Base-by-base conservation (phyloP, 92 coral and sea anemone genomes). In the Phenganax marumi region DNA sequence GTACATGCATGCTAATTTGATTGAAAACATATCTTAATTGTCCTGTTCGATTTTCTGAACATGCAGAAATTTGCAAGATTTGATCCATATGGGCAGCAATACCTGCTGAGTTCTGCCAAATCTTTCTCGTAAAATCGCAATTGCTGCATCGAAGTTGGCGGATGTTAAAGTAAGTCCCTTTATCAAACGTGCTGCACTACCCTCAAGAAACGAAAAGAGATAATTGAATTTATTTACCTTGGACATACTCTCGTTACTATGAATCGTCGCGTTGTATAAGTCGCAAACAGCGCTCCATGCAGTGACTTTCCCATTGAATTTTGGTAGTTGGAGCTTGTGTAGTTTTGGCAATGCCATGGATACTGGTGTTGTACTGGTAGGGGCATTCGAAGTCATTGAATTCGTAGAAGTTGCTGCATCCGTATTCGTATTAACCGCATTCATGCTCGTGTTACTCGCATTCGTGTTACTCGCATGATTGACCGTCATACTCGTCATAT, bases 51-150 rank as follows among this genome's bases (percentile, higher is more conserved):
- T n/a, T 26, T 46, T 72, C 58, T 12, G 54, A 14, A 50, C 57
- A 50, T 47, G 86, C 55, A 6, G 14, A 24, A 70, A 82, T 82
- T 72, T 82, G 25, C 43, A 76, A 50, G 80, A 82, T 60, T 80
- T 24, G 60, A 66, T 80, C 84, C 84, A 80, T 80, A 50, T 80
- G 84, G 10, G 84, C 84, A 24, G 70, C 73, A 17, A 80, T 80
- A 48, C 0, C 8, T 22, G 70, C 46, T 80, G 84, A 47, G 78
- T 33, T 46, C 62, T 80, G 0, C 84, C 78, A 65, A 80, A 80
- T 80, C 84, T 55, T 63, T 80, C 84, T 82, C 70, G 76, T 33
- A 70, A 60, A 50, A 82, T 61, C 50, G 23, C 76, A 50, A 68
- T 51, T 17, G 85, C 85, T 21, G 64, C 24, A 14, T 55, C 66